Conservation (phyloP, 2,113 vertebrate genomes). For the Myrmecobius fasciatus region DNA sequence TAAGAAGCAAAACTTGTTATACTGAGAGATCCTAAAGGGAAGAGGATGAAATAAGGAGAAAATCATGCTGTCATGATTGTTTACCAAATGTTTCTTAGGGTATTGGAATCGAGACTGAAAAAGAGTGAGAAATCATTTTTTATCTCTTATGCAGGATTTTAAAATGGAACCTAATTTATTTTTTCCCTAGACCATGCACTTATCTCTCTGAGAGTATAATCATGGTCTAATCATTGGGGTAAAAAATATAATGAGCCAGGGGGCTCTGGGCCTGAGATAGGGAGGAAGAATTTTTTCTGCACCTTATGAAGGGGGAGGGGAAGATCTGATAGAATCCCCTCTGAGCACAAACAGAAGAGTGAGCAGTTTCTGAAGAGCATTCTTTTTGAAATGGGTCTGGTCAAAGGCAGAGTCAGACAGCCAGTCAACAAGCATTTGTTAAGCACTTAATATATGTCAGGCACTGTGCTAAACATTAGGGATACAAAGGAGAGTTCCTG, state of each 20-base stretch:
- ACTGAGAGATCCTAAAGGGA: neutral
- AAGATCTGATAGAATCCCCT: neutral
- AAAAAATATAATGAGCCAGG: neutral
- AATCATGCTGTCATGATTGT: neutral
- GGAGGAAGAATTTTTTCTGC: neutral
- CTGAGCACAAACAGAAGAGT: neutral
- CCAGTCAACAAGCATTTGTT: neutral
- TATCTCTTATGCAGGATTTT: neutral
- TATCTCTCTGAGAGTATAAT: neutral
- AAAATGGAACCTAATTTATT: conserved; percentile 1
- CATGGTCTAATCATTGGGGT: neutral
- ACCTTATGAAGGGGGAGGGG: neutral
- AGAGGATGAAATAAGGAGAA: neutral
- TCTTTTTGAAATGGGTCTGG: neutral
- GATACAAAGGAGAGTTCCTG: neutral
- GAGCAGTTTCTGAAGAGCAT: neutral
- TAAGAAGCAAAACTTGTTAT: neutral
- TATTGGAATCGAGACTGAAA: neutral
- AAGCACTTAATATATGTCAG: neutral
- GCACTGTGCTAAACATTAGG: neutral
- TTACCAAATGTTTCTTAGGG: neutral
- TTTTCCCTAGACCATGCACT: neutral
- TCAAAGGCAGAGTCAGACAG: neutral
- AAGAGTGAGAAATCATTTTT: neutral
- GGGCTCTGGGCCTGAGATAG: neutral